phyloP scores from a whole-genome alignment of 2,888 invertebrate species.

The Nomada lathburiana region DNA sequence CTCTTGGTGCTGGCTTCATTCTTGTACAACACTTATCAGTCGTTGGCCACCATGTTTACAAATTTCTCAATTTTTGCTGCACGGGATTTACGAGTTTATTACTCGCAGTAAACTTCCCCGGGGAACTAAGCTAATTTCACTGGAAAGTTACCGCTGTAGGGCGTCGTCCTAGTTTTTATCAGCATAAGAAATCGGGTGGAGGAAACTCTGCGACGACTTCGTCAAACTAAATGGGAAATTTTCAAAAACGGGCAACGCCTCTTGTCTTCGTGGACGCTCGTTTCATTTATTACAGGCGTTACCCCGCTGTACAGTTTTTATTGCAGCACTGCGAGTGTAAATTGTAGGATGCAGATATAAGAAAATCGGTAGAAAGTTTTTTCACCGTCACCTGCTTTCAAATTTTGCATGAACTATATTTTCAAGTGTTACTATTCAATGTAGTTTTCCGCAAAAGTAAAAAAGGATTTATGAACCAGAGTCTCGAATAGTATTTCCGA shows the following conservation, averaged over 20 bases:
- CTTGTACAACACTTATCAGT: constrained; percentile 28
- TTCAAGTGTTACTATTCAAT: no score
- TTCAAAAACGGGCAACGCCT: background rate
- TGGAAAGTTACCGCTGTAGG: constrained; percentile 35
- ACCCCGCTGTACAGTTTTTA: background rate
- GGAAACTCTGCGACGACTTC: constrained; percentile 21
- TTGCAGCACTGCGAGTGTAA: no score
- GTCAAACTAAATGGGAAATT: constrained; percentile 18
- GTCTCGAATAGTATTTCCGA: no score
- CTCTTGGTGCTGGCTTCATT: background rate
- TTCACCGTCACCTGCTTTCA: background rate
- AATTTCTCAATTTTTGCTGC: constrained; percentile 48
- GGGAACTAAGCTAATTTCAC: constrained; percentile 38
- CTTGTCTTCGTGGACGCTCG: background rate
- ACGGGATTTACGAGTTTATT: constrained; percentile 47
- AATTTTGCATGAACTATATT: background rate
- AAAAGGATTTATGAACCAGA: no score
- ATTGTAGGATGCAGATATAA: no score
- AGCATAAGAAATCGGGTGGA: constrained; percentile 28
- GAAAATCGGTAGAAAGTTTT: no score
- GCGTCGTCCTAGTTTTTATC: constrained; percentile 36
- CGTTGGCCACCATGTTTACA: constrained; percentile 45
- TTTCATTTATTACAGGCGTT: background rate
- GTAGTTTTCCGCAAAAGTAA: no score
- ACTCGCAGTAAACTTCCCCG: constrained; percentile 30